A percentile compares a stretch with the other conserved stretches of the same genome.
These are phyloP conservation scores for Scophthalmus maximus DNA, from an alignment of 2,113 vertebrate species.

Conservation along the genomic window DNA sequence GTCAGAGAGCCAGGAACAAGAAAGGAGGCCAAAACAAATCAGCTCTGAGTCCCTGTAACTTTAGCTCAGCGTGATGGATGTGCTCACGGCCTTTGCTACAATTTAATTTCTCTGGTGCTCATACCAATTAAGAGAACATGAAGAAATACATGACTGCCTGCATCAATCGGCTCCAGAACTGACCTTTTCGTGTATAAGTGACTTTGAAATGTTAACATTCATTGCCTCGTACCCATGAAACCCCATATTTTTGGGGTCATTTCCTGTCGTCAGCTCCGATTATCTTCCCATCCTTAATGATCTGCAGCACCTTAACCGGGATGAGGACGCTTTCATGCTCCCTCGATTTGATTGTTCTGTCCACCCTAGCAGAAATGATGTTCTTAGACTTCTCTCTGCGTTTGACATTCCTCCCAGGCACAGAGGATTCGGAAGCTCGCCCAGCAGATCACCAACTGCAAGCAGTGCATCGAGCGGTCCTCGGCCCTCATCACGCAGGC, in stretches of 20 bases:
- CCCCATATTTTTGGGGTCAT: constrained; percentile 2
- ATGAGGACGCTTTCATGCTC: background rate
- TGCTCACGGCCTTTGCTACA: constrained; percentile 1
- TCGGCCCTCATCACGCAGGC: constrained; percentile 95
- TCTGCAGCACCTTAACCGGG: background rate
- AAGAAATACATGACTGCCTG: constrained; percentile 14
- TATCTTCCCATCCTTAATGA: constrained; percentile 16
- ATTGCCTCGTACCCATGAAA: background rate
- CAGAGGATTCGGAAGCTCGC: constrained; percentile 94
- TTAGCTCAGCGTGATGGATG: background rate
- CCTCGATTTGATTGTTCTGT: background rate
- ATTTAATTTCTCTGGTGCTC: background rate
- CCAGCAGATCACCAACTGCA: constrained; percentile 97
- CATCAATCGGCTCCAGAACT: constrained; percentile 4
- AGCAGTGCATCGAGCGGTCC: constrained; percentile 96
- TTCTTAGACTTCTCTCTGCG: background rate
- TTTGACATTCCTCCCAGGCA: constrained; percentile 77
- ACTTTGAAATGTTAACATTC: constrained; percentile 13
- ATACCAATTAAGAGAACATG: constrained; percentile 30
- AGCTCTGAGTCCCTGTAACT: constrained; percentile 3
- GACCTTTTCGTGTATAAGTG: constrained; percentile 31
- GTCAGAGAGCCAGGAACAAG: background rate
- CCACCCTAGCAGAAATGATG: background rate
- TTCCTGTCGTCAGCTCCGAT: constrained; percentile 15
- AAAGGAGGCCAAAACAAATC: background rate